phyloP scores from a whole-genome alignment of 2,888 invertebrate genomes.

The Oscheius sp. region DNA sequence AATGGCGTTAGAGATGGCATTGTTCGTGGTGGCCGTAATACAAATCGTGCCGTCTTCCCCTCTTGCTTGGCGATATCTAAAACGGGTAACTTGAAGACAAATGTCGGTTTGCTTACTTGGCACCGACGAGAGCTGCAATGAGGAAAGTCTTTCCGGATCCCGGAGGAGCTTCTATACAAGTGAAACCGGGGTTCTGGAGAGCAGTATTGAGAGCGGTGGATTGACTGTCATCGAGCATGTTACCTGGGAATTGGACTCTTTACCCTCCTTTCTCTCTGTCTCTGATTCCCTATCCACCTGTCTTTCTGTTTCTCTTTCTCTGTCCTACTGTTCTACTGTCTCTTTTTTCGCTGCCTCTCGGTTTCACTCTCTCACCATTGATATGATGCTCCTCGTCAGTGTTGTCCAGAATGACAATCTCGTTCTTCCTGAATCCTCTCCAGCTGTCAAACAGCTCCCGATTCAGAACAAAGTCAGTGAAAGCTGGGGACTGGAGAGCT shows the following conservation, averaged over 20 bases:
- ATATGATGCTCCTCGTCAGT: constrained; percentile 1
- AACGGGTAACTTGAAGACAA: background rate
- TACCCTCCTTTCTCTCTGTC: no score
- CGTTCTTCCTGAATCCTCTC: constrained; percentile 23
- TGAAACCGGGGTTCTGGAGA: constrained; percentile 10
- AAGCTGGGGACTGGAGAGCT: background rate
- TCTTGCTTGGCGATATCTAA: background rate
- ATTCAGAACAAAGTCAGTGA: constrained; percentile 15
- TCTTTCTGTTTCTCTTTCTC: no score
- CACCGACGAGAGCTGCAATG: constrained; percentile 24
- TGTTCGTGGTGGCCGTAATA: constrained; percentile 30
- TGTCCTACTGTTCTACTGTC: no score
- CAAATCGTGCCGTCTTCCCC: constrained; percentile 1
- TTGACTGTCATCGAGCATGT: constrained; percentile 17
- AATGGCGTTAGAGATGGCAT: constrained; percentile 32
- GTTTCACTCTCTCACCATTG: constrained; percentile 3
- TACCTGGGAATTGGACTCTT: background rate
- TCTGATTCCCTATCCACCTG: no score
- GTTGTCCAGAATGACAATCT: background rate
- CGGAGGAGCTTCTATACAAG: constrained; percentile 30
- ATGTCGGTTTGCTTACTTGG: constrained; percentile 10
- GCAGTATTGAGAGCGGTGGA: constrained; percentile 10
- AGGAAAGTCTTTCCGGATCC: constrained; percentile 31
- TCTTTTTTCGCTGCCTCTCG: no score
- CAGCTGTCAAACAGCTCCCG: constrained; percentile 16